Conservation (phyloP, 2,888 invertebrate species). For the Erannis defoliaria region DNA sequence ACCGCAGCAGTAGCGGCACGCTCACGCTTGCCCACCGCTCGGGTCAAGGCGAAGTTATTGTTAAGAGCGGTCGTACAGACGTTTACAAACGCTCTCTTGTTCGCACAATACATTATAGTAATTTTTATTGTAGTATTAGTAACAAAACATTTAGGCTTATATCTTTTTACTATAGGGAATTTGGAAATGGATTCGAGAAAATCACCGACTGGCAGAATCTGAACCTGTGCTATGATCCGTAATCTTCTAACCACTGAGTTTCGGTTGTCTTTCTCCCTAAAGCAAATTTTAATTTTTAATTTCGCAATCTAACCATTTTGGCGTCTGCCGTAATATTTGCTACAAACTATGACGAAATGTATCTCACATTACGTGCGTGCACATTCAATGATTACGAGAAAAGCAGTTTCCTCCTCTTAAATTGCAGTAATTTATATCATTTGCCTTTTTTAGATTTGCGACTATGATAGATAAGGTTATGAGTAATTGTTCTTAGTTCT, state of each 20-base stretch:
- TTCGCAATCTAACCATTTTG: too few species aligned
- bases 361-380: background rate
- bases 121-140: too few species aligned
- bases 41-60: slow-evolving; percentile 51
- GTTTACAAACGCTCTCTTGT: background rate
- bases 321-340: background rate
- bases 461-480: slow-evolving; percentile 41
- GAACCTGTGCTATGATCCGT: too few species aligned
- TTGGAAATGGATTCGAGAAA: too few species aligned
- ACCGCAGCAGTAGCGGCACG: background rate
- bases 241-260: too few species aligned
- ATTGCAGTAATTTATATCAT: slow-evolving; percentile 55
- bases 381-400: background rate
- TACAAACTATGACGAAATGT: background rate
- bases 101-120: background rate
- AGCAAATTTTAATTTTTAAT: too few species aligned
- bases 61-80: slow-evolving; percentile 4
- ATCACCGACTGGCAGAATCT: too few species aligned
- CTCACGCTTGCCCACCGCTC: slow-evolving; percentile 44
- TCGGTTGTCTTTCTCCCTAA: too few species aligned
- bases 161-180: too few species aligned
- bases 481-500: slow-evolving; percentile 39
- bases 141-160: background rate
- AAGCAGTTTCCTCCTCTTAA: slow-evolving; percentile 41
- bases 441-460: slow-evolving; percentile 45